These are phyloP conservation scores for Cynopterus sphinx DNA, from an alignment of 2,797 vertebrate species.

Conservation along the genomic window DNA sequence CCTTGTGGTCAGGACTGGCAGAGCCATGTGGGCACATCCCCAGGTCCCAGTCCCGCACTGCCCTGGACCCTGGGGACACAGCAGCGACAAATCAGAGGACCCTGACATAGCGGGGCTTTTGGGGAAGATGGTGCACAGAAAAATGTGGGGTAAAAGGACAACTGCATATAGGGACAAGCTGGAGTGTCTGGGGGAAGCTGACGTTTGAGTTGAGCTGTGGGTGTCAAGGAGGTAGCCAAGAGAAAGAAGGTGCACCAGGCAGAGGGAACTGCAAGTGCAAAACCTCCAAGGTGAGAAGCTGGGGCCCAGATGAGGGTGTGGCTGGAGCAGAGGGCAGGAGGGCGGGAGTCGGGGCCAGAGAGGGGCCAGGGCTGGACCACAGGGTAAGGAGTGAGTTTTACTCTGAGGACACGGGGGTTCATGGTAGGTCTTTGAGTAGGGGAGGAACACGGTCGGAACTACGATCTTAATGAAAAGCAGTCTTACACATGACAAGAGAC, in stretches of 20 bases:
- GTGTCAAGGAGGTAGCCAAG: background rate
- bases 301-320: accelerated
- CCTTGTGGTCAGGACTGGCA: slow-evolving; percentile 1
- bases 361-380: background rate
- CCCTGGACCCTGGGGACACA: background rate
- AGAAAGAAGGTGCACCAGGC: background rate
- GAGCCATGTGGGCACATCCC: accelerated
- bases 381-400: background rate
- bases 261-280: background rate
- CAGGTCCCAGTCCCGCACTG: background rate
- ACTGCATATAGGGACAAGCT: background rate
- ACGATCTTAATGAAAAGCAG: background rate
- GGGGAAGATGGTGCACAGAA: background rate
- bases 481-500: background rate
- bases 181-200: background rate
- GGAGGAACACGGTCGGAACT: background rate
- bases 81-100: background rate
- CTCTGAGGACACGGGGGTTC: background rate
- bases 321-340: background rate
- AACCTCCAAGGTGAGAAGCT: accelerated
- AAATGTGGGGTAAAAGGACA: background rate
- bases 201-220: background rate
- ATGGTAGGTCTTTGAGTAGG: background rate
- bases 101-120: background rate
- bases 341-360: background rate